Evolutionary conservation across 2,797 vertebrate species (phyloP).

Genomic region (Tokudaia tokunoshimensis): DNA sequence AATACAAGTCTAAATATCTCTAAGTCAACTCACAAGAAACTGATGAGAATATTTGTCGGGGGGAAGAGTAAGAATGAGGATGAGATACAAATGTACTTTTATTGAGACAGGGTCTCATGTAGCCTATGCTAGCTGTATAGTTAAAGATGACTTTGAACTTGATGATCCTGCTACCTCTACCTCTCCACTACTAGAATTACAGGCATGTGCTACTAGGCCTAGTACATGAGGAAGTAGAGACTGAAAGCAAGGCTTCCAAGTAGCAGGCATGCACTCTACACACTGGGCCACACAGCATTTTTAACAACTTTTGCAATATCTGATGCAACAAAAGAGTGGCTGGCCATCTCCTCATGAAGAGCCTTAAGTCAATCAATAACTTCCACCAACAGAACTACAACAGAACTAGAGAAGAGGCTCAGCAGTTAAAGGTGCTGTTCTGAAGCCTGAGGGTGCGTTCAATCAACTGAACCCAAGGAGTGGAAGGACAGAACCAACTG

Average conservation of each 20-base stretch:
- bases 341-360: not conserved
- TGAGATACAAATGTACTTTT: not conserved
- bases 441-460: not conserved
- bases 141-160: not conserved
- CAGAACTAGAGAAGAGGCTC: not conserved
- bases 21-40: conserved; percentile 13
- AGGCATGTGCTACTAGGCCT: not conserved
- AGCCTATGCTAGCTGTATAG: not conserved
- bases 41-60: not conserved
- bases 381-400: conserved; percentile 13
- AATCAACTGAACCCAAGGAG: not conserved
- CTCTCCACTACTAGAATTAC: not conserved
- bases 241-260: not conserved
- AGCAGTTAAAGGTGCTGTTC: not conserved
- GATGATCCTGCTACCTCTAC: not conserved
- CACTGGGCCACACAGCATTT: not conserved
- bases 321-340: not conserved
- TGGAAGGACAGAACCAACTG: not conserved
- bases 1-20: not conserved
- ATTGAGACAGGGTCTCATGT: not conserved
- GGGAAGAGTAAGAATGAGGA: not conserved
- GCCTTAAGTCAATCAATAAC: not conserved
- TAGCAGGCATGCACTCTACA: not conserved
- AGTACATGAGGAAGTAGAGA: not conserved
- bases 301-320: not conserved